Evolutionary conservation across 2,113 vertebrate species (phyloP), one percentile per base, ranked within the genome.

Genomic region (Bubo bubo): DNA sequence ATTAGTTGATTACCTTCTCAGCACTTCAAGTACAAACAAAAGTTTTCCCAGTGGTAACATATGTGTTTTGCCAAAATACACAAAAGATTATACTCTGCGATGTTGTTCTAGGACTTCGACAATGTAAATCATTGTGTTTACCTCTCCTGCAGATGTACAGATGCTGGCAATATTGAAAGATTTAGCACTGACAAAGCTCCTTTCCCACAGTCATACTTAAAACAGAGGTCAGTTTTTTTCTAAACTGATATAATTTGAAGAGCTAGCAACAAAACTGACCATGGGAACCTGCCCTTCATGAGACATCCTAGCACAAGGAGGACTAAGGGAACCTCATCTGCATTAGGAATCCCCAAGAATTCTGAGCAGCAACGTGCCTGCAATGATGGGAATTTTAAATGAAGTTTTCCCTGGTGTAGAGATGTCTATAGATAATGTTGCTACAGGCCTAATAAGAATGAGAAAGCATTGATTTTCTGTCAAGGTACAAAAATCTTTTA

Each of bases 401-500:
- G 5, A 50, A 85, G 60, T 37, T 86, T 39, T 93, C 94, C 86
- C 86, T 45, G 32, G 88, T 37, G 79, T 4, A 60, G 56, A 60
- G 34, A 64, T 75, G 83, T 66, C 94, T 95, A 14, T 3, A 79
- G 76, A 7, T 52, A 60, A 63, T 43, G 76, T 41, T 92, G 68
- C 80, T 92, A 75, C 47, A 86, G 55, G n/a, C 43, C 68, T 87
- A 94, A 86, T 50, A 75, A 94, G 95, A 94, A 87, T 53, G 80
- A 87, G 80, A 85, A 88, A 79, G 43, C 68, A 95, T 79, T 92
- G 86, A 97, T 95, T 96, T 95, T 85, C 96, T 81, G 88, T 71
- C 95, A 95, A 71, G 82, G 49, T 60, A 91, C 79, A 84, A 73
- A 90, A 88, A 67, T 73, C 79, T 86, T 83, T 67, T 74, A 84